Evolutionary conservation across 53 echinoderm and acorn worm genomes (phyloP).

Genomic region (Actinopyga echinites): DNA sequence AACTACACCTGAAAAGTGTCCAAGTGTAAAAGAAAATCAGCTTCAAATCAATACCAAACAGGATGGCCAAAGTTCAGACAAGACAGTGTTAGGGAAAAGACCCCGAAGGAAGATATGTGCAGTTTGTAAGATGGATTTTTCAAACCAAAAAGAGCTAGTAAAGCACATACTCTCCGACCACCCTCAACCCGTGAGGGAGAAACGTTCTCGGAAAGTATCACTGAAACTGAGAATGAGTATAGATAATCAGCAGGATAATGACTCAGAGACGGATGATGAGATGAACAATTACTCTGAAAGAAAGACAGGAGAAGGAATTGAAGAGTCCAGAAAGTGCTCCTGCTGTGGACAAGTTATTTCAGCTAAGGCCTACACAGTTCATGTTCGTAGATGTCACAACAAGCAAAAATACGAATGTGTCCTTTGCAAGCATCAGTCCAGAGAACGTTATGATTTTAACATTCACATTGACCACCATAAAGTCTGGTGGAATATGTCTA

Average conservation of each 20-base stretch:
- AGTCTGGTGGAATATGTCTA: conserved; percentile 71
- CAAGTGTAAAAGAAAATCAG: not conserved
- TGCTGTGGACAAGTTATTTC: conserved; percentile 51
- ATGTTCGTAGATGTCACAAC: conserved; percentile 75
- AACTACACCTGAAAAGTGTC: not conserved
- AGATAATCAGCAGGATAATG: not conserved
- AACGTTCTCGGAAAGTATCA: not conserved
- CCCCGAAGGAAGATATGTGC: conserved; percentile 21
- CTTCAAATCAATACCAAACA: too few relatives aligned
- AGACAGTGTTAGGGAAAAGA: not conserved
- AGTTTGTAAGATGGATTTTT: conserved; percentile 19
- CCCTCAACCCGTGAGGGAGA: conserved; percentile 11
- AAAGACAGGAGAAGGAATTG: not conserved
- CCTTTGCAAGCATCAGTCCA: conserved; percentile 83
- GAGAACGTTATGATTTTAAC: conserved; percentile 79
- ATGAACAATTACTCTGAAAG: not conserved
- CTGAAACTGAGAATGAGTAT: conserved; percentile 17
- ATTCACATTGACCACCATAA: conserved; percentile 91
- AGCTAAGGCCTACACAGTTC: conserved; percentile 57
- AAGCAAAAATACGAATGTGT: conserved; percentile 73
- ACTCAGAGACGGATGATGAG: not conserved
- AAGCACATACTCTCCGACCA: conserved; percentile 5
- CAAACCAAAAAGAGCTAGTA: conserved; percentile 6
- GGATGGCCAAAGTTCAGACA: too few relatives aligned
- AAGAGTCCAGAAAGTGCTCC: conserved; percentile 38